Conservation (phyloP, 2,797 vertebrate species). For the Diplodus sargus region DNA sequence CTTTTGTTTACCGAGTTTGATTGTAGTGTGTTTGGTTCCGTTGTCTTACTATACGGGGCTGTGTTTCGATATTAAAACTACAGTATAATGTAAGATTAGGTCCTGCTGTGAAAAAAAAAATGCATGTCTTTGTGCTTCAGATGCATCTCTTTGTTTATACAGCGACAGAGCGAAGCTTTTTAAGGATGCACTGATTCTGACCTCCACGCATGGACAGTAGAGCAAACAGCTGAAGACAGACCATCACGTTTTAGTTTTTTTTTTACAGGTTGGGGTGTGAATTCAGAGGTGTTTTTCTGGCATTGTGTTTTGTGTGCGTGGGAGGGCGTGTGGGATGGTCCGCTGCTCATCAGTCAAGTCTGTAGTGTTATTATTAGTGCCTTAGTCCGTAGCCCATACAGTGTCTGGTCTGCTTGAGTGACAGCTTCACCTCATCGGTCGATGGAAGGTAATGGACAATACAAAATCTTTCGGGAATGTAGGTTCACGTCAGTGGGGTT, state of each 20-base stretch:
- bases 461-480: conserved; percentile 32
- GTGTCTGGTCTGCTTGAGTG: conserved; percentile 66
- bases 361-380: conserved; percentile 84
- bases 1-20: conserved; percentile 67
- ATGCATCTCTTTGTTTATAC: conserved; percentile 44
- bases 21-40: conserved; percentile 61
- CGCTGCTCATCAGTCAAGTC: conserved; percentile 68
- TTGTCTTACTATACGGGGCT: conserved; percentile 56
- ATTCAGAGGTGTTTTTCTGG: conserved; percentile 44
- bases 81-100: conserved; percentile 54
- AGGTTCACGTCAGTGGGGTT: conserved; percentile 43
- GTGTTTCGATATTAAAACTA: conserved; percentile 58
- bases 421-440: conserved; percentile 64
- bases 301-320: conserved; percentile 44
- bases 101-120: conserved; percentile 70
- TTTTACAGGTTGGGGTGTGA: conserved; percentile 19
- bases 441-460: conserved; percentile 48
- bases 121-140: conserved; percentile 77
- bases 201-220: conserved; percentile 35
- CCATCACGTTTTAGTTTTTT: conserved; percentile 8
- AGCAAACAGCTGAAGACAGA: conserved; percentile 26
- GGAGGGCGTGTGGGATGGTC: conserved; percentile 5
- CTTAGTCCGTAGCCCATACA: conserved; percentile 81
- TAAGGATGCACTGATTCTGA: conserved; percentile 46
- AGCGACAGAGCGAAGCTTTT: conserved; percentile 11